Base-by-base conservation (phyloP, 2,113 vertebrate species). In the Bungarus multicinctus region DNA sequence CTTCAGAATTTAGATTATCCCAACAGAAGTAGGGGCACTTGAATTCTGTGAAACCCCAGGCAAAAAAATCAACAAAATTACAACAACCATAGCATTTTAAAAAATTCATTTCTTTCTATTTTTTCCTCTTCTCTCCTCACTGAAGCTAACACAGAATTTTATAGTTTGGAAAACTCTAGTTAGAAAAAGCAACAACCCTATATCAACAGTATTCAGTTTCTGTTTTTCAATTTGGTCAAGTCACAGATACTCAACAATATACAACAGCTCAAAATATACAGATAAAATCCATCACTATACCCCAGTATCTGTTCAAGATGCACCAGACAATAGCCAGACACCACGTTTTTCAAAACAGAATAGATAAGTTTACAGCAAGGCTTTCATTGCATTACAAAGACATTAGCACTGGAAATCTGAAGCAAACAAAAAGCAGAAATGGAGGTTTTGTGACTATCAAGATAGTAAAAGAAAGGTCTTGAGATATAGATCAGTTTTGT, bases 331-430 rank as follows among this genome's bases (percentile, higher is more conserved):
- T 39, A 74, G 34, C 50, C 45, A 57, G 43, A 85, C 3, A 25
- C 30, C 53, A 43, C 54, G 64, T 43, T 85, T 91, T 93, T 90
- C 54, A 90, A 96, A 96, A 93, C 0, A 3, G 1, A 88, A 39
- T n/a, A 47, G 0, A 4, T 47, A 95, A 18, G 91, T 60, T 92
- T 89, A 89, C 64, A 90, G 7, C 91, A 39, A 60, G 55, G 45
- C 69, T 95, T 93, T 93, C 64, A 94, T 94, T 91, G 52, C 95
- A 93, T 22, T 39, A 69, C 3, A 93, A 69, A 94, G 47, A 52
- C 89, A 86, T 90, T 90, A 27, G 92, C 7, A 89, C 2, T 87
- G 53, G 94, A 50, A 23, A 87, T 93, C 20, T 11, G 57, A 93
- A 94, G 85, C 30, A 94, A 95, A 6, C 55, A 92, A 58, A 94